Evolutionary conservation across 2,797 vertebrate species (phyloP).

Genomic region (Periophthalmus magnuspinnatus): DNA sequence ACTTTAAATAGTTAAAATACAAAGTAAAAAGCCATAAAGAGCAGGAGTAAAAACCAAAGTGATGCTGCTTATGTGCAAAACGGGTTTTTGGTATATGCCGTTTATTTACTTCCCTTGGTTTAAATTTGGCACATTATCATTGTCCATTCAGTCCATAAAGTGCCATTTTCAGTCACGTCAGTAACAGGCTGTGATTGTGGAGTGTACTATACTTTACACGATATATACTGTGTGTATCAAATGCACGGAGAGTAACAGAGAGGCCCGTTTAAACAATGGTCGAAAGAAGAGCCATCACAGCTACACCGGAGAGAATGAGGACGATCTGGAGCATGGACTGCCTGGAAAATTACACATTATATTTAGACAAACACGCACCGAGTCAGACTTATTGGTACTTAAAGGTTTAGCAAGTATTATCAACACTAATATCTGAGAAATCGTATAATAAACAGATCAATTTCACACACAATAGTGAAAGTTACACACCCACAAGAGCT

Average conservation of each 20-base stretch:
- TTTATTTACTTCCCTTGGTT: constrained; percentile 18
- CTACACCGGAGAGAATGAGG: constrained; percentile 86
- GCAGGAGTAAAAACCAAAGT: constrained; percentile 16
- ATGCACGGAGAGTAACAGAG: constrained; percentile 5
- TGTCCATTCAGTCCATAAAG: constrained; percentile 49
- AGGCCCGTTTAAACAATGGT: constrained; percentile 68
- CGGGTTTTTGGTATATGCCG: constrained; percentile 48
- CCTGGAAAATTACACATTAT: constrained; percentile 66
- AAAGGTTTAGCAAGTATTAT: not conserved
- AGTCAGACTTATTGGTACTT: not conserved
- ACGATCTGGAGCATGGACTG: constrained; percentile 89
- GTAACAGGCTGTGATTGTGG: constrained; percentile 3
- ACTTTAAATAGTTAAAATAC: constrained; percentile 23
- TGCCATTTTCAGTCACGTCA: constrained; percentile 33
- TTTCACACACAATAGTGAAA: not conserved
- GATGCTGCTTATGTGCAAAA: constrained; percentile 58
- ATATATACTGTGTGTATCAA: constrained; percentile 18
- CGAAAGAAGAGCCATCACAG: constrained; percentile 90
- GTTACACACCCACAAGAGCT: not conserved
- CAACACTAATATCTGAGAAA: not conserved
- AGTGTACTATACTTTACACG: constrained; percentile 13
- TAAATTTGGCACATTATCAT: constrained; percentile 32
- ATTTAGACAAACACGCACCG: constrained; percentile 3
- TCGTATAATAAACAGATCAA: not conserved
- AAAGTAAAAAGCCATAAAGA: not conserved